Percentiles rank a stretch among this genome's conserved stretches.
Conservation (phyloP, 2,888 invertebrate genomes). For the Xanthorhoe designata region DNA sequence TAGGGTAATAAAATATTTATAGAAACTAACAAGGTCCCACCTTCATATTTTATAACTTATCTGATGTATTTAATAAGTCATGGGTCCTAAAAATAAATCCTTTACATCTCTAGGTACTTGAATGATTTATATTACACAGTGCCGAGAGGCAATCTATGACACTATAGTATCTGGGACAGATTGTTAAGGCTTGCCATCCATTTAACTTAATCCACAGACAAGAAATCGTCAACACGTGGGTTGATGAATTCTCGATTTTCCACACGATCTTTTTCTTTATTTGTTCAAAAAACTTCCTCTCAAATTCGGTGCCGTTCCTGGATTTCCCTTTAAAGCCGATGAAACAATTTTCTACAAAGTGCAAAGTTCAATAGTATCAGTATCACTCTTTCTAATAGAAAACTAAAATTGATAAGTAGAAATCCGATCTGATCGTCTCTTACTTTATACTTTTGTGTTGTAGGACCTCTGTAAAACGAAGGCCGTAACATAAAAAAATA, state of each 20-base stretch:
- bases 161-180: too few species aligned
- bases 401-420: slow-evolving; percentile 64
- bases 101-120: too few species aligned
- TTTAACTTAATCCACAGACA: too few species aligned
- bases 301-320: neutral
- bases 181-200: too few species aligned
- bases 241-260: too few species aligned
- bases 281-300: neutral
- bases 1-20: neutral
- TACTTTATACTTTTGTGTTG: neutral
- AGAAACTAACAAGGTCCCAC: neutral
- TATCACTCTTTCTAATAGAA: slow-evolving; percentile 43
- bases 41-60: neutral
- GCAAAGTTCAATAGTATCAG: slow-evolving; percentile 37
- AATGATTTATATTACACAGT: too few species aligned
- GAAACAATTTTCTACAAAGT: slow-evolving; percentile 31
- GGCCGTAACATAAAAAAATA: neutral
- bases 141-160: too few species aligned
- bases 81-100: neutral
- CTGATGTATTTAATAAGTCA: neutral
- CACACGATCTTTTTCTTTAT: too few species aligned
- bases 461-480: neutral
- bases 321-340: neutral
- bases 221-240: too few species aligned
- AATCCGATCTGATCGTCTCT: slow-evolving; percentile 55